Evolutionary conservation across 2,888 invertebrate genomes (phyloP).

Genomic region (Melipona bicolor): DNA sequence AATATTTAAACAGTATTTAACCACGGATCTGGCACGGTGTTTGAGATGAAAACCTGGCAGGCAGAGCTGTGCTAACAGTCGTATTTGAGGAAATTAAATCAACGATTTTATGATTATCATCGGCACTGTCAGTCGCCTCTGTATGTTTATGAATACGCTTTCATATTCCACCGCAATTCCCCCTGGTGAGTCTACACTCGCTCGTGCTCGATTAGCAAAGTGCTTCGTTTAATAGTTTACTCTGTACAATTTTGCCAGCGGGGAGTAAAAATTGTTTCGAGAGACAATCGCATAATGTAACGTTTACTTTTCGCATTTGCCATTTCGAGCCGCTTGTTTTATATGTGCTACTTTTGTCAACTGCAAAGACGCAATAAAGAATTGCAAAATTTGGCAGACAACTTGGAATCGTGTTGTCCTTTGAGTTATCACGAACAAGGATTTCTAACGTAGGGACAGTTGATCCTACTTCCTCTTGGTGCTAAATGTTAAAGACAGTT

Average conservation of each 20-base stretch:
- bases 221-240: not conserved
- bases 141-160: conserved; percentile 17
- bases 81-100: conserved; percentile 55
- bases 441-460: too few species aligned
- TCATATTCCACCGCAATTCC: conserved; percentile 5
- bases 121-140: not conserved
- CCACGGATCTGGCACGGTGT: conserved; percentile 56
- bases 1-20: conserved; percentile 72
- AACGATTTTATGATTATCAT: conserved; percentile 49
- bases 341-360: not conserved
- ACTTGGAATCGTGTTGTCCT: too few species aligned
- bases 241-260: not conserved
- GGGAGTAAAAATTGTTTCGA: not conserved
- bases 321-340: too few species aligned
- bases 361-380: not conserved
- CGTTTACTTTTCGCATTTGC: not conserved
- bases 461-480: too few species aligned
- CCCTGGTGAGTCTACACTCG: not conserved
- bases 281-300: not conserved
- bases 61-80: conserved; percentile 32
- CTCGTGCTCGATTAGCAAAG: not conserved
- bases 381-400: not conserved
- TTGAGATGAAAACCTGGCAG: conserved; percentile 47
- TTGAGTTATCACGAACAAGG: too few species aligned
- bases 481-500: too few species aligned